Percentiles rank a stretch among this genome's conserved stretches.
Conservation (phyloP, 2,113 vertebrate genomes). For the Lipophrys pholis region DNA sequence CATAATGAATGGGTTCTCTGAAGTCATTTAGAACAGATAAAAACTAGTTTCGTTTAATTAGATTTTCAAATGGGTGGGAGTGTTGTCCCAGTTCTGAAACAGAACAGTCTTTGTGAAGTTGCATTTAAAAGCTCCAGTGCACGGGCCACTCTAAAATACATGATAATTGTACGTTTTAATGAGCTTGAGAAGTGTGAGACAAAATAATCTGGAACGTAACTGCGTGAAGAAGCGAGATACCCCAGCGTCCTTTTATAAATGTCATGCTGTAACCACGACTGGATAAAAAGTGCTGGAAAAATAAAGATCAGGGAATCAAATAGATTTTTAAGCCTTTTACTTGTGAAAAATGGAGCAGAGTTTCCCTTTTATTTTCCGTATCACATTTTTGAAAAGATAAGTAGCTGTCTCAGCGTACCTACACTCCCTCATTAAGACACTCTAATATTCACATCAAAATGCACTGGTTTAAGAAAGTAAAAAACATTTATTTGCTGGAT, state of each 20-base stretch:
- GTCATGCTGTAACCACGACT: not conserved
- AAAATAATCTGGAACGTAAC: constrained; percentile 27
- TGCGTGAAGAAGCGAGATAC: constrained; percentile 37
- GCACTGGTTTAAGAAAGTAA: not conserved
- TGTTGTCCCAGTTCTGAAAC: constrained; percentile 84
- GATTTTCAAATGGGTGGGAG: constrained; percentile 82
- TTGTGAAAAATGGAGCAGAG: not conserved
- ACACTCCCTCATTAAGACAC: not conserved
- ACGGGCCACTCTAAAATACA: constrained; percentile 76
- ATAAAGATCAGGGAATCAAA: not conserved
- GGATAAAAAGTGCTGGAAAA: not conserved
- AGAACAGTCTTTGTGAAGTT: constrained; percentile 79
- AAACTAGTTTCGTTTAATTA: constrained; percentile 90
- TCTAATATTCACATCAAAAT: not conserved
- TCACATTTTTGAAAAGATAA: not conserved
- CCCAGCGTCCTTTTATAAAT: not conserved
- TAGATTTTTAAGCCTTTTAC: not conserved
- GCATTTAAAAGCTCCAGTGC: constrained; percentile 78
- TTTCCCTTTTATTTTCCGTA: not conserved
- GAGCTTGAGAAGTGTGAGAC: constrained; percentile 43
- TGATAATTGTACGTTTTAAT: constrained; percentile 73
- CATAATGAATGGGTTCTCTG: constrained; percentile 85
- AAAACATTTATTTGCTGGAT: not conserved
- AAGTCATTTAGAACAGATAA: constrained; percentile 87
- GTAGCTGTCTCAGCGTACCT: not conserved